Evolutionary conservation across 1,140 invertebrate species (phyloP).

Genomic region (Drosophila trapezifrons): DNA sequence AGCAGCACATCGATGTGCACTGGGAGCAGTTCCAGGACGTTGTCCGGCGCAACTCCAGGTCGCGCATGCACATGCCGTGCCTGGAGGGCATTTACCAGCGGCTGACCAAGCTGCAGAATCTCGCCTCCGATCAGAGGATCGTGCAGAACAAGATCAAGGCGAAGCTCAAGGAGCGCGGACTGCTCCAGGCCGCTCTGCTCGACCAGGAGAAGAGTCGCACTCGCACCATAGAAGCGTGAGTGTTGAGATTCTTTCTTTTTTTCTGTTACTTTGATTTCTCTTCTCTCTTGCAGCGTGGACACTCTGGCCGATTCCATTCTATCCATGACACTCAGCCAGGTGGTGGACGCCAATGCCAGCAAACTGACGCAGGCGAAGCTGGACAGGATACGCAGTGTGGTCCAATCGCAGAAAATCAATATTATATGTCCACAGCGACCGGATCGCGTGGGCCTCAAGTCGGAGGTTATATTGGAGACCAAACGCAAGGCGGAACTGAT

Average conservation of each 20-base stretch:
- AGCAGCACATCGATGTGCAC: slow-evolving; percentile 86
- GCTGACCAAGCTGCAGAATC: slow-evolving; percentile 87
- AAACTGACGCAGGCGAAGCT: slow-evolving; percentile 66
- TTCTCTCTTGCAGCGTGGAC: slow-evolving; percentile 52
- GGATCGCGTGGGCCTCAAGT: slow-evolving; percentile 75
- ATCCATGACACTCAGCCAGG: slow-evolving; percentile 65
- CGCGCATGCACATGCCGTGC: slow-evolving; percentile 85
- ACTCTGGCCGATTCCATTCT: slow-evolving; percentile 79
- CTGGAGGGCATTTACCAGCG: slow-evolving; percentile 89
- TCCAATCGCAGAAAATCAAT: slow-evolving; percentile 59
- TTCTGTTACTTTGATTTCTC: neutral
- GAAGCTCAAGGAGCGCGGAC: slow-evolving; percentile 67
- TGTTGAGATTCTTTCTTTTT: neutral
- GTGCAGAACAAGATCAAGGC: slow-evolving; percentile 84
- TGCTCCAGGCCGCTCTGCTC: slow-evolving; percentile 48
- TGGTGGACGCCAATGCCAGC: slow-evolving; percentile 55
- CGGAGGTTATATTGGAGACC: slow-evolving; percentile 79
- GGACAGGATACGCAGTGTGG: slow-evolving; percentile 52
- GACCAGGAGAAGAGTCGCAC: slow-evolving; percentile 58
- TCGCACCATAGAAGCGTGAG: slow-evolving; percentile 62
- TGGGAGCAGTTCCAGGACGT: slow-evolving; percentile 86
- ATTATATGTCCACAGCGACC: slow-evolving; percentile 78
- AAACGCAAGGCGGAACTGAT: slow-evolving; percentile 58
- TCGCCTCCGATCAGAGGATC: slow-evolving; percentile 85
- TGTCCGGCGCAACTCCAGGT: slow-evolving; percentile 84